Conservation (phyloP, 2,888 invertebrate species). For the Drosophila pseudotalamancana region DNA sequence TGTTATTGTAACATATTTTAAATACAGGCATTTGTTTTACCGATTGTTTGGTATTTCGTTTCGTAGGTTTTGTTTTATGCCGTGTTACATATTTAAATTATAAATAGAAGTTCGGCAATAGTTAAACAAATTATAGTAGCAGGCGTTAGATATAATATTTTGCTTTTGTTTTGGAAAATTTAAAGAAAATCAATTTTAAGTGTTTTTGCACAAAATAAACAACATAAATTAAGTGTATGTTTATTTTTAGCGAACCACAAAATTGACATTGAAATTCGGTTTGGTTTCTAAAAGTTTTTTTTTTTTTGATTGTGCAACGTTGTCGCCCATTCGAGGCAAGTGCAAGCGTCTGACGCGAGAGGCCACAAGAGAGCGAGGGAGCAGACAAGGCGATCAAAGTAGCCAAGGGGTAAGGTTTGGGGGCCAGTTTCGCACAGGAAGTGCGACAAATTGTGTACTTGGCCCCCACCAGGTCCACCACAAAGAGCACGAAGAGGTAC, state of each 20-base stretch:
- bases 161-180: slow-evolving; percentile 14
- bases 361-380: slow-evolving; percentile 30
- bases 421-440: slow-evolving; percentile 45
- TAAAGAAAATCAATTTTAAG: slow-evolving; percentile 28
- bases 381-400: slow-evolving; percentile 26
- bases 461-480: slow-evolving; percentile 33
- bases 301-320: slow-evolving; percentile 61
- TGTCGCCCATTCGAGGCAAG: slow-evolving; percentile 42
- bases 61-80: slow-evolving; percentile 3
- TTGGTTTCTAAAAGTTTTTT: slow-evolving; percentile 18
- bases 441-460: slow-evolving; percentile 54
- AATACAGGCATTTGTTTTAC: slow-evolving; percentile 9
- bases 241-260: slow-evolving; percentile 62
- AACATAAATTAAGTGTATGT: slow-evolving; percentile 64
- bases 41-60: slow-evolving; percentile 30
- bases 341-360: slow-evolving; percentile 53
- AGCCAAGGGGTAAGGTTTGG: neutral
- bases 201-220: slow-evolving; percentile 57
- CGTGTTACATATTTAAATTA: slow-evolving; percentile 34
- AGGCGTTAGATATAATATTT: slow-evolving; percentile 6
- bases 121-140: slow-evolving; percentile 21
- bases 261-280: slow-evolving; percentile 73
- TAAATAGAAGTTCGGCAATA: slow-evolving; percentile 51
- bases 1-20: slow-evolving; percentile 50
- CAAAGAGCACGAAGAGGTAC: slow-evolving; percentile 10